Evolutionary conservation across 2,797 vertebrate genomes (phyloP).

Genomic region (Anguilla pacifica): DNA sequence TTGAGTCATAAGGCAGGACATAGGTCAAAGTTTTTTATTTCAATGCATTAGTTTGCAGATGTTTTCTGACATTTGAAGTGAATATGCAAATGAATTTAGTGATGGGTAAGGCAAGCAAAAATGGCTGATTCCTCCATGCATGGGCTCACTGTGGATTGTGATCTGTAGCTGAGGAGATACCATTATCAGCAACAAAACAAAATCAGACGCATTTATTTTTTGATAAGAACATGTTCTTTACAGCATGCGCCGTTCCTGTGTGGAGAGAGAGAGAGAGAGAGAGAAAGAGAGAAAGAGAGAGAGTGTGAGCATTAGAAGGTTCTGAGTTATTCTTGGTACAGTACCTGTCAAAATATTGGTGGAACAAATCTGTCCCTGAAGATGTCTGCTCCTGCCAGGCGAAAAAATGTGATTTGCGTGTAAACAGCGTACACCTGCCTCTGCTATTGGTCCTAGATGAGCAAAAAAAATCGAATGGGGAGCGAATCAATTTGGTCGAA

Average conservation of each 20-base stretch:
- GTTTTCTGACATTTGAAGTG: constrained; percentile 24
- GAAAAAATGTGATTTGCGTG: neutral
- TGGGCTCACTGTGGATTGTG: constrained; percentile 53
- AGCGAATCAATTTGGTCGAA: constrained; percentile 25
- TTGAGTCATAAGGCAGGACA: neutral
- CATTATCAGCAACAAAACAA: constrained; percentile 61
- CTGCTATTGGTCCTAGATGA: neutral
- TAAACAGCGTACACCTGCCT: neutral
- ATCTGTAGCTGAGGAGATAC: constrained; percentile 46
- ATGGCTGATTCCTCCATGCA: constrained; percentile 52
- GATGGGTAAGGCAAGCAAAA: neutral
- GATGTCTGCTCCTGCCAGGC: constrained; percentile 14
- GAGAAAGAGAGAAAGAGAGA: neutral
- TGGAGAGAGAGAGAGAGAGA: neutral
- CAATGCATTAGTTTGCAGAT: neutral
- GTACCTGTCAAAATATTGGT: constrained; percentile 7
- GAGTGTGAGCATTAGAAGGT: neutral
- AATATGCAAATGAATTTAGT: constrained; percentile 33
- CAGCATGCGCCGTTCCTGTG: constrained; percentile 7
- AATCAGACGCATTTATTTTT: constrained; percentile 58
- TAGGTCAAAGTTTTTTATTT: neutral
- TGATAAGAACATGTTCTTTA: constrained; percentile 24
- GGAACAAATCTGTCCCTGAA: neutral
- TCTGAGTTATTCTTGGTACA: constrained; percentile 32
- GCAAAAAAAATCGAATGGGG: constrained; percentile 32